phyloP scores from a whole-genome alignment of 1,140 invertebrate species.

The Alviniconcha marisindica region DNA sequence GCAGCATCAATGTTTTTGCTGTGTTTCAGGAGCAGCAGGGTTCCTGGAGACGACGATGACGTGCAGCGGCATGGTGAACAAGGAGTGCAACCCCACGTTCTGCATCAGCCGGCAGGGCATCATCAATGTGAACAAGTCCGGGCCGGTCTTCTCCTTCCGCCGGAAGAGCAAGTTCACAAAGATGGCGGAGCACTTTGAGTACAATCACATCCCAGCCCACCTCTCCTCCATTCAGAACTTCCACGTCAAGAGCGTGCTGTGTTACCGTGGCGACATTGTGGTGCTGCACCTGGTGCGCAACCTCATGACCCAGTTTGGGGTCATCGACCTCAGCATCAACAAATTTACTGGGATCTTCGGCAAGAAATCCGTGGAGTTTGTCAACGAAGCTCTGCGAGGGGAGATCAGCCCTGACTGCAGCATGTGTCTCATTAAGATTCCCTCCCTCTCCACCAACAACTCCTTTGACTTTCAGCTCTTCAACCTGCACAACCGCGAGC shows the following conservation, averaged over 20 bases:
- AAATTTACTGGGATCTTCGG: slow-evolving; percentile 75
- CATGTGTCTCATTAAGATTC: slow-evolving; percentile 72
- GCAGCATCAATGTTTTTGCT: no score
- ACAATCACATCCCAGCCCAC: slow-evolving; percentile 76
- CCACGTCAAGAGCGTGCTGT: slow-evolving; percentile 74
- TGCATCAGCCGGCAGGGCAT: slow-evolving; percentile 74
- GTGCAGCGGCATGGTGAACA: slow-evolving; percentile 72
- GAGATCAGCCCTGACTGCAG: slow-evolving; percentile 74
- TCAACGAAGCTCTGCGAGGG: slow-evolving; percentile 73
- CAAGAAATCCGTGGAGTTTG: slow-evolving; percentile 70
- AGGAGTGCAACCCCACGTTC: slow-evolving; percentile 74
- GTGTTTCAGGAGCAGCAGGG: slow-evolving; percentile 73
- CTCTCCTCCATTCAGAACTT: slow-evolving; percentile 76
- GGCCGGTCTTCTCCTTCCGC: slow-evolving; percentile 72
- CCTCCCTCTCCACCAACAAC: slow-evolving; percentile 58
- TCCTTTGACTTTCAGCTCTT: slow-evolving; percentile 70
- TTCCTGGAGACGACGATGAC: slow-evolving; percentile 70
- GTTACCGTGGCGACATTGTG: slow-evolving; percentile 70
- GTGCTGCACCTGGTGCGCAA: slow-evolving; percentile 73
- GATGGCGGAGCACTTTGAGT: slow-evolving; percentile 76
- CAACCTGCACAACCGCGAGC: slow-evolving; percentile 62
- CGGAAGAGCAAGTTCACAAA: slow-evolving; percentile 74
- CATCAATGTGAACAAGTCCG: slow-evolving; percentile 73
- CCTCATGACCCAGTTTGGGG: slow-evolving; percentile 74
- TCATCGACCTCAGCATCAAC: slow-evolving; percentile 67